Conservation (phyloP, 2,888 invertebrate species). For the Thysanoteuthis rhombus region DNA sequence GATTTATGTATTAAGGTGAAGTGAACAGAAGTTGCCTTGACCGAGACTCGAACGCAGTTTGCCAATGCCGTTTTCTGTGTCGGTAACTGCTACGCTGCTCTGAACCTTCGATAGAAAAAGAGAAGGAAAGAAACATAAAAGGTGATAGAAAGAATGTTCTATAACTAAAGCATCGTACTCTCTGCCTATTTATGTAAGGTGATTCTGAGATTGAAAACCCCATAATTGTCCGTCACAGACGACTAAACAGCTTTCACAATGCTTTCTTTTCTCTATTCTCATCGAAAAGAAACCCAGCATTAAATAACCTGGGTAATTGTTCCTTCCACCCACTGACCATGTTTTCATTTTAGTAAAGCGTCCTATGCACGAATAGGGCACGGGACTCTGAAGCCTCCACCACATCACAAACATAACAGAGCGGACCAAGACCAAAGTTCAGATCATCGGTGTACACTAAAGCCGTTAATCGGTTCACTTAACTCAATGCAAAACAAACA, state of each 20-base stretch:
- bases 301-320: not conserved
- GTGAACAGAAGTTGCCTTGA: too few species aligned
- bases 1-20: too few species aligned
- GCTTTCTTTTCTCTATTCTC: not conserved
- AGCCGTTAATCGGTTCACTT: not conserved
- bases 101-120: not conserved
- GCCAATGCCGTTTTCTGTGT: too few species aligned
- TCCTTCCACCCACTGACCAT: not conserved
- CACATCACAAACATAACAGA: not conserved
- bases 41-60: too few species aligned
- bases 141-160: not conserved
- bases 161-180: not conserved
- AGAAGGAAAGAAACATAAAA: not conserved
- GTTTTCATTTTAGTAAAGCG: not conserved
- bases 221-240: not conserved
- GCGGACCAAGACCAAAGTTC: not conserved
- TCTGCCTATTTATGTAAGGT: not conserved
- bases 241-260: not conserved
- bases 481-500: not conserved
- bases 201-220: not conserved
- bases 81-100: too few species aligned
- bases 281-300: not conserved
- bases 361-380: not conserved
- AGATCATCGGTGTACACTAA: not conserved
- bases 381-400: not conserved